Evolutionary conservation across 1,140 invertebrate genomes (phyloP).

Genomic region (Ectropis grisescens): DNA sequence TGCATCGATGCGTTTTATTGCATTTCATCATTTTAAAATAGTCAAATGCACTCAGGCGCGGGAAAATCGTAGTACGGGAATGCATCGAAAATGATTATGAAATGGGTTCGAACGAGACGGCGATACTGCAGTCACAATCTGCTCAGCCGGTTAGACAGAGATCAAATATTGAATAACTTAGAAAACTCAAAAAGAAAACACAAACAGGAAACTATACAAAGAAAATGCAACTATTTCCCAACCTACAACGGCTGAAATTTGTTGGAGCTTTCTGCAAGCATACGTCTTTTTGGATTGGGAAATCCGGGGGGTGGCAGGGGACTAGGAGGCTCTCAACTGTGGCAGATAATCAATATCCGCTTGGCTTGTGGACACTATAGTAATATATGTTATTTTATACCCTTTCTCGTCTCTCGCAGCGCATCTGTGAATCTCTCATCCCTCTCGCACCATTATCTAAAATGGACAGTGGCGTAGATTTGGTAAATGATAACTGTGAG

Average conservation of each 20-base stretch:
- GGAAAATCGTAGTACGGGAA: slow-evolving; percentile 67
- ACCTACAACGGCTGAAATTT: slow-evolving; percentile 8
- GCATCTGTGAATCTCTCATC: slow-evolving; percentile 20
- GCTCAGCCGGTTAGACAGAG: slow-evolving; percentile 65
- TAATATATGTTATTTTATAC: slow-evolving; percentile 68
- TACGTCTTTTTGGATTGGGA: no score
- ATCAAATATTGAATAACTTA: slow-evolving; percentile 65
- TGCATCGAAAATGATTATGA: slow-evolving; percentile 68
- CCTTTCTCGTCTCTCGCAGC: slow-evolving; percentile 32
- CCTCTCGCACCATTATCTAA: slow-evolving; percentile 61
- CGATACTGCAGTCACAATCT: slow-evolving; percentile 52
- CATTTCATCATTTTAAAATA: no score
- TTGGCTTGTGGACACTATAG: slow-evolving; percentile 70
- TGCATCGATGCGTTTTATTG: no score
- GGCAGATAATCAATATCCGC: slow-evolving; percentile 73
- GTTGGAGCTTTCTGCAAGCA: no score
- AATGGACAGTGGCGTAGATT: slow-evolving; percentile 69
- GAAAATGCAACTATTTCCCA: slow-evolving; percentile 32
- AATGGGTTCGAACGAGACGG: slow-evolving; percentile 57
- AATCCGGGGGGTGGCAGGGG: slow-evolving; percentile 31
- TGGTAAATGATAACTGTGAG: slow-evolving; percentile 69
- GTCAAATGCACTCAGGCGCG: no score
- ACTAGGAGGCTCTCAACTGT: slow-evolving; percentile 63
- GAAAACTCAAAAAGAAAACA: slow-evolving; percentile 32
- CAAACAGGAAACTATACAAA: slow-evolving; percentile 9